A percentile compares a stretch with the other conserved stretches of the same genome.
These are phyloP conservation scores for Chlorops oryzae DNA, from an alignment of 1,140 invertebrate species.

Conservation along the genomic window DNA sequence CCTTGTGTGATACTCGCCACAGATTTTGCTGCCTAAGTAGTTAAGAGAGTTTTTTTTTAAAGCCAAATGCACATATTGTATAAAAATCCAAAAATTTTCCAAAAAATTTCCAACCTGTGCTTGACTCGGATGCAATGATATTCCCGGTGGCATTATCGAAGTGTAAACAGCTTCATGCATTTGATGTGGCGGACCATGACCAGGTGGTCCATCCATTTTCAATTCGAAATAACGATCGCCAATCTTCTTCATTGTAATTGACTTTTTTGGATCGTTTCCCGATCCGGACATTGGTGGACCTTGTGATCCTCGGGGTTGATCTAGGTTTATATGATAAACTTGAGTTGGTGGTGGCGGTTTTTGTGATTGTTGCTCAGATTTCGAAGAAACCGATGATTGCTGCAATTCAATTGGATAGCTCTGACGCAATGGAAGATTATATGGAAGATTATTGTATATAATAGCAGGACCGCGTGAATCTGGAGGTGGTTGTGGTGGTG, in stretches of 20 bases:
- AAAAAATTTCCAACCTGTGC: conserved; percentile 35
- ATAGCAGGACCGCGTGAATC: conserved; percentile 34
- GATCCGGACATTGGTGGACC: conserved; percentile 28
- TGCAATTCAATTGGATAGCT: conserved; percentile 36
- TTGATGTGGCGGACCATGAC: conserved; percentile 19
- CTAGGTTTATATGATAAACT: conserved; percentile 42
- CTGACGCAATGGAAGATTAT: conserved; percentile 32
- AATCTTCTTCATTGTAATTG: conserved; percentile 45
- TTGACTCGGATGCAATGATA: conserved; percentile 35
- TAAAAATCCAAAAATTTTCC: too few species aligned
- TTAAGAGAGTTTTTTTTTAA: not conserved
- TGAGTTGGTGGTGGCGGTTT: conserved; percentile 35
- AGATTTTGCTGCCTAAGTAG: conserved; percentile 40
- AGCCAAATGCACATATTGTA: not conserved
- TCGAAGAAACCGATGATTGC: conserved; percentile 26
- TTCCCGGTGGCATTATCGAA: conserved; percentile 31
- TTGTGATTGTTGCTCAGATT: conserved; percentile 25
- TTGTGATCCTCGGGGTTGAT: conserved; percentile 41
- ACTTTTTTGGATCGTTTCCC: conserved; percentile 28
- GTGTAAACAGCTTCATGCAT: conserved; percentile 32
- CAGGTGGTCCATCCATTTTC: conserved; percentile 33
- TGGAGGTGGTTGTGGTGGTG: conserved; percentile 34
- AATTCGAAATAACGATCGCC: conserved; percentile 38
- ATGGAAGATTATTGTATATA: conserved; percentile 27
- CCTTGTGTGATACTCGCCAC: conserved; percentile 42